These are phyloP conservation scores for Tribolium madens DNA, from an alignment of 1,140 invertebrate genomes.

Conservation along the genomic window DNA sequence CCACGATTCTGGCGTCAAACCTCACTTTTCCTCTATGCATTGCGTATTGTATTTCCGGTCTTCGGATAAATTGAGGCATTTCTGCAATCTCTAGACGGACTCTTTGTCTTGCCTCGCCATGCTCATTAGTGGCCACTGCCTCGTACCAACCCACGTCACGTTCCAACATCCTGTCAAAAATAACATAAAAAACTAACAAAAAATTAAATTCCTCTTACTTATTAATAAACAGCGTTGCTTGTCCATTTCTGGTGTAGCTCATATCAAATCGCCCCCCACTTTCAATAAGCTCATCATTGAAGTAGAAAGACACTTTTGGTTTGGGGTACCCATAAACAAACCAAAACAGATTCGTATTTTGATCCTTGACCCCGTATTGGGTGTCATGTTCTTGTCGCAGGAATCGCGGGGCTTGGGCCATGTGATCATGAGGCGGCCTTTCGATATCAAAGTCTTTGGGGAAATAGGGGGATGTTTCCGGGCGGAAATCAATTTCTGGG, in stretches of 20 bases:
- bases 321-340: slow-evolving; percentile 95
- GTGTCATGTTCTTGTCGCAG: slow-evolving; percentile 85
- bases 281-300: slow-evolving; percentile 86
- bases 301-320: slow-evolving; percentile 89
- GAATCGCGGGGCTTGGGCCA: slow-evolving; percentile 85
- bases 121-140: slow-evolving; percentile 92
- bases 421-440: slow-evolving; percentile 84
- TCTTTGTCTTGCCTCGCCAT: slow-evolving; percentile 87
- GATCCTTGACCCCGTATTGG: slow-evolving; percentile 90
- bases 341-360: slow-evolving; percentile 89
- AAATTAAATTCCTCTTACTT: slow-evolving; percentile 69
- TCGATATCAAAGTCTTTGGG: slow-evolving; percentile 92
- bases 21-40: slow-evolving; percentile 79
- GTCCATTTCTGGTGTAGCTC: slow-evolving; percentile 90
- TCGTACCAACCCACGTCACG: slow-evolving; percentile 94
- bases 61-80: slow-evolving; percentile 88
- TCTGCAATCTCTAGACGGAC: slow-evolving; percentile 91
- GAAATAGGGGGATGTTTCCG: slow-evolving; percentile 89
- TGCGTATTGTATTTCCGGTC: slow-evolving; percentile 85
- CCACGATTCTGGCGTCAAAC: slow-evolving; percentile 88
- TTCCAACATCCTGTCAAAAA: slow-evolving; percentile 80
- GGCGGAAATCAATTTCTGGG: slow-evolving; percentile 86
- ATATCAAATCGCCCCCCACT: slow-evolving; percentile 84
- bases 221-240: slow-evolving; percentile 88
- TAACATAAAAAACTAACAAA: neutral